A percentile compares a stretch with the other conserved stretches of the same genome.
phyloP scores from a whole-genome alignment of 2,797 vertebrate genomes.

The Pampus argenteus region DNA sequence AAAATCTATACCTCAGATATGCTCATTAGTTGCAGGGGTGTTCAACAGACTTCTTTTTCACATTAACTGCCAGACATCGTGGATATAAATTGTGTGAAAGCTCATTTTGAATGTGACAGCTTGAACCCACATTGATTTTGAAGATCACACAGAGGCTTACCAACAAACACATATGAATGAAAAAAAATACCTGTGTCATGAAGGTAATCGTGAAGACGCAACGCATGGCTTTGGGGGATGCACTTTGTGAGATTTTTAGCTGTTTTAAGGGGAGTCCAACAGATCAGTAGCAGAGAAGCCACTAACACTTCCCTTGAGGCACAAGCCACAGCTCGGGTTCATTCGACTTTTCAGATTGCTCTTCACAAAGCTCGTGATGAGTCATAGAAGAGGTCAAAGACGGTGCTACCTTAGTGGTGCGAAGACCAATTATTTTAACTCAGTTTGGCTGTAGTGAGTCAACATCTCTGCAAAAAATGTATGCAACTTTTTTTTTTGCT shows the following conservation, averaged over 20 bases:
- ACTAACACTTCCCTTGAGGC: conserved; percentile 43
- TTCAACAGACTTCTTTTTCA: conserved; percentile 35
- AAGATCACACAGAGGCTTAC: conserved; percentile 6
- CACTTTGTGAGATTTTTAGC: conserved; percentile 15
- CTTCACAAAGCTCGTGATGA: conserved; percentile 33
- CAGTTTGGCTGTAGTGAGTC: neutral
- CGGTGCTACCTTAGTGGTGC: neutral
- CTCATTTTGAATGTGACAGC: conserved; percentile 22
- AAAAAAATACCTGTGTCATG: conserved; percentile 18
- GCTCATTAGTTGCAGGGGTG: conserved; percentile 53
- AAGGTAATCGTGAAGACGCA: conserved; percentile 23
- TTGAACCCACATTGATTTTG: conserved; percentile 25
- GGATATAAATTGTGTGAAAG: conserved; percentile 41
- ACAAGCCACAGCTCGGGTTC: conserved; percentile 41
- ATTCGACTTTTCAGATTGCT: conserved; percentile 57
- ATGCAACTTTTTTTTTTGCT: neutral
- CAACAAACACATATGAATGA: conserved; percentile 1
- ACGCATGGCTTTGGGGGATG: conserved; percentile 35
- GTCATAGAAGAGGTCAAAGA: conserved; percentile 40
- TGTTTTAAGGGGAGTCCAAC: conserved; percentile 45
- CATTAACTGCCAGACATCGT: conserved; percentile 8
- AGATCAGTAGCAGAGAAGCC: conserved; percentile 34
- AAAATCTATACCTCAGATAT: conserved; percentile 80
- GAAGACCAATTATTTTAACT: conserved; percentile 32
- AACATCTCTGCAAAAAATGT: neutral